Evolutionary conservation across 2,888 invertebrate genomes (phyloP).

Genomic region (Tricholauxania praeusta): DNA sequence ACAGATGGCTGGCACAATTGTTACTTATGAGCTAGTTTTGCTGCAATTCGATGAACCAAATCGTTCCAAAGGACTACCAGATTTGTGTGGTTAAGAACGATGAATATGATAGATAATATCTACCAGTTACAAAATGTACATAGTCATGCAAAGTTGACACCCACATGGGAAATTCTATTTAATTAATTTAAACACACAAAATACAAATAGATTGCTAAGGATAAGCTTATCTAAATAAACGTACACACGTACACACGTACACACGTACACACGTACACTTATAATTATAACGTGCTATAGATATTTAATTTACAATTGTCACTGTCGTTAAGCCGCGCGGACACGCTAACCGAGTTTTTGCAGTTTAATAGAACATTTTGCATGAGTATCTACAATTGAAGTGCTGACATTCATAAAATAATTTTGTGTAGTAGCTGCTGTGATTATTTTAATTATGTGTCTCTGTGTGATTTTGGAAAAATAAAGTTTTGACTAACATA

Average conservation of each 20-base stretch:
- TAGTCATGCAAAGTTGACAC: no score
- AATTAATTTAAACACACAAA: slow-evolving; percentile 27
- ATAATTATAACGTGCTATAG: slow-evolving; percentile 20
- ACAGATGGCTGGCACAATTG: slow-evolving; percentile 74
- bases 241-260: no score
- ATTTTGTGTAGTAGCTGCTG: neutral
- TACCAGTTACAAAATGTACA: no score
- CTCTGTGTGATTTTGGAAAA: neutral
- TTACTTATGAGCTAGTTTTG: slow-evolving; percentile 77
- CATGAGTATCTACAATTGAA: no score
- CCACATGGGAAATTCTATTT: no score
- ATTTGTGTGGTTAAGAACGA: slow-evolving; percentile 55
- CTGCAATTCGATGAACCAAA: slow-evolving; percentile 71
- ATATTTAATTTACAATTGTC: slow-evolving; percentile 2
- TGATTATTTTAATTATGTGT: neutral
- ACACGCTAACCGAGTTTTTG: no score
- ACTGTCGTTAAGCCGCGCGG: neutral
- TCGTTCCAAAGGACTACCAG: slow-evolving; percentile 58
- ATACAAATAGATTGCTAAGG: neutral
- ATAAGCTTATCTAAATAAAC: no score
- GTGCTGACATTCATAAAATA: no score
- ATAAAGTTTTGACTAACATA: no score
- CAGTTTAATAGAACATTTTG: no score
- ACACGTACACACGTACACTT: neutral
- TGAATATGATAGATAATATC: no score